Base-by-base conservation (phyloP, 2,113 vertebrate genomes). In the Callorhinus ursinus region DNA sequence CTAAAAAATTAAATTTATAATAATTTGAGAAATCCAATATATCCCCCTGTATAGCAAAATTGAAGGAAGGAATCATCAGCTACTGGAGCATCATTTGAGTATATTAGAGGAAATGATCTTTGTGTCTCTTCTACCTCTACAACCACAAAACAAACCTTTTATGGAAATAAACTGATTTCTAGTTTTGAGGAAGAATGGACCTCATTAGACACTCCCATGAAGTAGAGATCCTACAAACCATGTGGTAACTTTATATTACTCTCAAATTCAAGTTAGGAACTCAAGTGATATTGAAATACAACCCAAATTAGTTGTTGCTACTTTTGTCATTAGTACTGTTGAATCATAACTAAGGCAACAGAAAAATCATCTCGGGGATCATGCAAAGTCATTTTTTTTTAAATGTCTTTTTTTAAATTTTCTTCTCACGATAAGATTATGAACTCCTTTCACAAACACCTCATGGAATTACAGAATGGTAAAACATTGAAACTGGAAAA, bases 401-500 rank as follows among this genome's bases (percentile, higher is more conserved):
- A 85, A 90, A 69, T 28, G 28, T 39, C 26, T 93, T 89, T 74
- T 72, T 46, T 87, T 53, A 72, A 89, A 55, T 77, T 63, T 92
- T 65, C 18, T 95, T 63, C 42, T 80, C 51, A 79, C 22, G 49
- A 16, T 79, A 90, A 96, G 72, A 83, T 49, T 81, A 93, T 31
- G 59, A 33, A 28, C 11, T 72, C 42, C 51, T 92, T 88, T 77
- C n/a, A 63, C 90, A 97, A 96, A 51, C 33, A 85, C 18, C 31
- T 97, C 55, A 95, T 9, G 49, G 31, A 89, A 92, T 92, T 94
- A 96, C 7, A 93, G 65, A 93, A 76, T 28, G 51, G 31, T 61
- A 89, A 92, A 97, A 94, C 65, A 92, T 9, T 65, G 67, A 82
- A 93, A 90, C 22, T 91, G 61, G 93, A 95, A 94, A 96, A 95